Evolutionary conservation across 37 sponge, comb jelly and placozoan genomes (phyloP).

Genomic region (Ianthella basta): DNA sequence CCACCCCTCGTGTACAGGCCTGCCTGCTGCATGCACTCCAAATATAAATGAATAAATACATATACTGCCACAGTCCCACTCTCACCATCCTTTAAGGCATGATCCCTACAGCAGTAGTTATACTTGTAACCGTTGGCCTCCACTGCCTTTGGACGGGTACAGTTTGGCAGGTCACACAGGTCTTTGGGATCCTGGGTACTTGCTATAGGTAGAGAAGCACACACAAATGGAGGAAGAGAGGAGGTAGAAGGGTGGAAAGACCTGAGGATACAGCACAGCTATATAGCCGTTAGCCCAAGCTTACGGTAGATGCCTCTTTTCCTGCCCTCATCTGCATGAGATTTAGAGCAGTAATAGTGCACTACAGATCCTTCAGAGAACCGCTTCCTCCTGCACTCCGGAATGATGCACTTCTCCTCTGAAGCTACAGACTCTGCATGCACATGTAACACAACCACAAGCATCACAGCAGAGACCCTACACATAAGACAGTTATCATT

Average conservation of each 20-base stretch:
- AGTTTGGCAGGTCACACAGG: constrained; percentile 73
- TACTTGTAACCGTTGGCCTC: constrained; percentile 46
- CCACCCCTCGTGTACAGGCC: no score
- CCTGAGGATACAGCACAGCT: no score
- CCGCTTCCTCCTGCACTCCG: constrained; percentile 15
- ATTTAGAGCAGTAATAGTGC: constrained; percentile 30
- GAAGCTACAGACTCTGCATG: background rate
- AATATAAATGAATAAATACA: no score
- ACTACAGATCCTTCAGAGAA: background rate
- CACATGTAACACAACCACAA: background rate
- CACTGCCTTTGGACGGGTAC: constrained; percentile 36
- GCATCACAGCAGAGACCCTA: background rate
- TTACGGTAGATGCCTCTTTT: constrained; percentile 15
- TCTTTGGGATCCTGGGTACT: constrained; percentile 39
- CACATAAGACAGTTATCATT: no score
- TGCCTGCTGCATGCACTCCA: no score
- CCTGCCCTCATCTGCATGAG: constrained; percentile 14
- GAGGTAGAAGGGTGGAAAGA: no score
- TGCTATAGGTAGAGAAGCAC: background rate
- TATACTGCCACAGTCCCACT: no score
- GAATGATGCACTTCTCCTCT: constrained; percentile 28
- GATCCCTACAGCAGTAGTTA: constrained; percentile 70
- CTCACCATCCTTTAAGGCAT: constrained; percentile 70
- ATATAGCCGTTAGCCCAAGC: background rate
- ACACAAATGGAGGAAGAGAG: no score